Evolutionary conservation across 2,113 vertebrate species (phyloP).

Genomic region (Epinephelus lanceolatus): DNA sequence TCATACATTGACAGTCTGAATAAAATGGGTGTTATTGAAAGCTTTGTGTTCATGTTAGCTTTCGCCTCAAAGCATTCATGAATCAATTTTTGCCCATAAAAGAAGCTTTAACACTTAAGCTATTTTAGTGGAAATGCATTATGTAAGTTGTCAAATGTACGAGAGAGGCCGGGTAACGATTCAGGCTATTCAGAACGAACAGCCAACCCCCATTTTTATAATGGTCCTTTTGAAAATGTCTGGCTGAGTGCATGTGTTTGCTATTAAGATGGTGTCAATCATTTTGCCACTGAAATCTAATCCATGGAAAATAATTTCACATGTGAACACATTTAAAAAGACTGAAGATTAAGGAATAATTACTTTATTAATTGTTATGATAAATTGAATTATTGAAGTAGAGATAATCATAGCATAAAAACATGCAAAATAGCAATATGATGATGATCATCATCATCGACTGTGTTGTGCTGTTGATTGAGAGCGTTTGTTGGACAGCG

Average conservation of each 20-base stretch:
- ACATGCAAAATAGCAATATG: conserved; percentile 11
- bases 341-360: conserved; percentile 51
- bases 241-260: conserved; percentile 78
- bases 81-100: conserved; percentile 87
- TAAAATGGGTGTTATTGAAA: conserved; percentile 85
- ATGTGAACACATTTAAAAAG: conserved; percentile 35
- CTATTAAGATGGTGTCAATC: conserved; percentile 80
- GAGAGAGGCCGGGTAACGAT: conserved; percentile 77
- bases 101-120: conserved; percentile 87
- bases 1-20: conserved; percentile 82
- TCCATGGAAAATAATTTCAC: conserved; percentile 60
- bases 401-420: conserved; percentile 22
- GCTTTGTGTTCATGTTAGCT: conserved; percentile 84
- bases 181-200: conserved; percentile 82
- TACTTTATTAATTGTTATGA: conserved; percentile 31
- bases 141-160: conserved; percentile 85
- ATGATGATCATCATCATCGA: conserved; percentile 9
- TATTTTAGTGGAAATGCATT: conserved; percentile 87
- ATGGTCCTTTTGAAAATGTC: conserved; percentile 80
- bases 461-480: conserved; percentile 24
- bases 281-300: conserved; percentile 71
- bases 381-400: conserved; percentile 22
- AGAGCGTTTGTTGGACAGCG: conserved; percentile 27
- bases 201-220: conserved; percentile 78
- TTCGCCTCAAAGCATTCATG: conserved; percentile 84